Percentiles rank a stretch among this genome's conserved stretches.
phyloP scores from a whole-genome alignment of 2,888 invertebrate genomes.

The Exephanes ischioxanthus region DNA sequence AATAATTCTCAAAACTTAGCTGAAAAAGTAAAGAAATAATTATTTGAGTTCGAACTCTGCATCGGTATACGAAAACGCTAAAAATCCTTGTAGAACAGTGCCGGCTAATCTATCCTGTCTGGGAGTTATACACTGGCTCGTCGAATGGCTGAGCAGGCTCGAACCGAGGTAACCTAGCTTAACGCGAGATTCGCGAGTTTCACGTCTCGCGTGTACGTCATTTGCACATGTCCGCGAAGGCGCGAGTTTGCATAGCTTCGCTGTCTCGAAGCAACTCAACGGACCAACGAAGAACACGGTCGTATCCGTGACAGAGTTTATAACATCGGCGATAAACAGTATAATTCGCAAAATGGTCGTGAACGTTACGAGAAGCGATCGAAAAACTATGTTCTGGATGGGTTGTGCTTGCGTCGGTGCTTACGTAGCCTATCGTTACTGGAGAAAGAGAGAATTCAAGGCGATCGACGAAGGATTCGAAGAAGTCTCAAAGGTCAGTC shows the following conservation, averaged over 20 bases:
- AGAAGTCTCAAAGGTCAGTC: conserved; percentile 83
- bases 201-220: conserved; percentile 43
- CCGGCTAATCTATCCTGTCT: background rate
- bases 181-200: conserved; percentile 30
- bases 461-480: conserved; percentile 85
- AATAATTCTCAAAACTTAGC: no score
- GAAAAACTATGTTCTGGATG: conserved; percentile 77
- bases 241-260: conserved; percentile 51
- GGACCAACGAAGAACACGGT: background rate
- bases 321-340: conserved; percentile 3
- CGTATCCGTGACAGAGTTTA: conserved; percentile 7
- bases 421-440: conserved; percentile 83
- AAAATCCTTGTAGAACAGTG: background rate
- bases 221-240: conserved; percentile 57
- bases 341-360: conserved; percentile 60
- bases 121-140: background rate
- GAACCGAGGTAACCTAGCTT: conserved; percentile 18
- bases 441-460: conserved; percentile 83
- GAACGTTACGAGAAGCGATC: conserved; percentile 67
- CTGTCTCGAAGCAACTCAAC: conserved; percentile 16
- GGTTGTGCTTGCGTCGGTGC: conserved; percentile 82
- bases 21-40: background rate
- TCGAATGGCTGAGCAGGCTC: background rate
- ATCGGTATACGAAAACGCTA: background rate
- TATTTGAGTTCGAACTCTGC: no score